phyloP scores from a whole-genome alignment of 2,797 vertebrate species.

The Rhynchonycteris naso region DNA sequence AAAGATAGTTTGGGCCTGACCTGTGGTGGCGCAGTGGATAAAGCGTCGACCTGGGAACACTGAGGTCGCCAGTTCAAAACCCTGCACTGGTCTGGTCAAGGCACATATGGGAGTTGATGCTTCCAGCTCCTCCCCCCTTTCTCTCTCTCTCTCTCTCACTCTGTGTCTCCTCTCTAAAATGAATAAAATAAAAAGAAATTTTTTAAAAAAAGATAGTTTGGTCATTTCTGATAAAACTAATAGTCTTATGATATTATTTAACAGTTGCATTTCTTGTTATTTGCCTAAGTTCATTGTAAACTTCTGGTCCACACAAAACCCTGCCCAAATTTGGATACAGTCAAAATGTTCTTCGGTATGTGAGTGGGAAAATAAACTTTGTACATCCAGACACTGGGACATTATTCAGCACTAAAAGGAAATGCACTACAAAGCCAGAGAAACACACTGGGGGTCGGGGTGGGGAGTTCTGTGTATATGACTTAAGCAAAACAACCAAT shows the following conservation, averaged over 20 bases:
- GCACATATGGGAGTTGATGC: too few species aligned
- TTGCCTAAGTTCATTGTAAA: not conserved
- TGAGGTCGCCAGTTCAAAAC: too few species aligned
- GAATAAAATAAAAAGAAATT: too few species aligned
- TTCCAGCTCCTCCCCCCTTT: too few species aligned
- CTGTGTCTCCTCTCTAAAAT: too few species aligned
- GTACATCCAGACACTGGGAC: too few species aligned
- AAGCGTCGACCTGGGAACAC: too few species aligned
- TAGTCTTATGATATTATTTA: not conserved
- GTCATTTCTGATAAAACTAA: not conserved
- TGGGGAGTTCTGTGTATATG: too few species aligned
- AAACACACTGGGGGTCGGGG: not conserved
- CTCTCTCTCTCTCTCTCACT: too few species aligned
- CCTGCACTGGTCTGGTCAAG: too few species aligned
- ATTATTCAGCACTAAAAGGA: not conserved
- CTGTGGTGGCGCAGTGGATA: too few species aligned
- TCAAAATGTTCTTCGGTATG: not conserved
- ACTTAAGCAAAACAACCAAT: not conserved
- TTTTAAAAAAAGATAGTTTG: not conserved
- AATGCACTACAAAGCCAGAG: not conserved
- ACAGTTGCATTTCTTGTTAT: not conserved
- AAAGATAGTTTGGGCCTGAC: not conserved
- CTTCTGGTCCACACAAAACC: not conserved
- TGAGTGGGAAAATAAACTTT: not conserved
- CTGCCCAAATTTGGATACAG: not conserved